Evolutionary conservation across 2,888 invertebrate species (phyloP).

Genomic region (Myopa tessellatipennis): DNA sequence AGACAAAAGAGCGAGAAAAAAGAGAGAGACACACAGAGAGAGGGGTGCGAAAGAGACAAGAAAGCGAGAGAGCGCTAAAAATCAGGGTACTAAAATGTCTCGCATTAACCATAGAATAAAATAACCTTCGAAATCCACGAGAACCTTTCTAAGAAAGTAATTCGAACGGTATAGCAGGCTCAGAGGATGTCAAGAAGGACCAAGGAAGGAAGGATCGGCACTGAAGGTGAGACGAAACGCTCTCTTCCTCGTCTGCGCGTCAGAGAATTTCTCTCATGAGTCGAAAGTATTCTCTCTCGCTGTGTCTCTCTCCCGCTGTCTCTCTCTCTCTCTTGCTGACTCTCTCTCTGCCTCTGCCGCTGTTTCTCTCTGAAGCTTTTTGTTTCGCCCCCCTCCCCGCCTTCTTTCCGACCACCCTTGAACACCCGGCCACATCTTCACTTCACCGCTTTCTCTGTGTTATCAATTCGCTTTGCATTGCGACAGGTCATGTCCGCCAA

Average conservation of each 20-base stretch:
- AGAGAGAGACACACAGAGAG: too few relatives aligned
- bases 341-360: constrained; percentile 31
- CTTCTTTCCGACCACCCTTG: background rate
- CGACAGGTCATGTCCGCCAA: constrained; percentile 35
- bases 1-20: background rate
- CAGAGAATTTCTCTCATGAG: background rate
- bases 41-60: too few relatives aligned
- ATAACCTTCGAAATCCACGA: background rate
- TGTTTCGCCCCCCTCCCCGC: background rate
- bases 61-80: background rate
- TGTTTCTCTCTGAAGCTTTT: background rate
- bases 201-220: background rate
- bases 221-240: constrained; percentile 2
- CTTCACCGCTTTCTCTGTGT: background rate
- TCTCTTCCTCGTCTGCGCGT: background rate
- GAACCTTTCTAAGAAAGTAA: background rate
- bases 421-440: background rate
- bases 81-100: too few relatives aligned
- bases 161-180: background rate
- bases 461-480: constrained; percentile 29
- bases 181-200: background rate
- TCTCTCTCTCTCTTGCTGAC: background rate
- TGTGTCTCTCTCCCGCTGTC: background rate
- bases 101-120: background rate
- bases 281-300: background rate